Evolutionary conservation across 2,113 vertebrate species (phyloP).

Genomic region (Desmodus rotundus): DNA sequence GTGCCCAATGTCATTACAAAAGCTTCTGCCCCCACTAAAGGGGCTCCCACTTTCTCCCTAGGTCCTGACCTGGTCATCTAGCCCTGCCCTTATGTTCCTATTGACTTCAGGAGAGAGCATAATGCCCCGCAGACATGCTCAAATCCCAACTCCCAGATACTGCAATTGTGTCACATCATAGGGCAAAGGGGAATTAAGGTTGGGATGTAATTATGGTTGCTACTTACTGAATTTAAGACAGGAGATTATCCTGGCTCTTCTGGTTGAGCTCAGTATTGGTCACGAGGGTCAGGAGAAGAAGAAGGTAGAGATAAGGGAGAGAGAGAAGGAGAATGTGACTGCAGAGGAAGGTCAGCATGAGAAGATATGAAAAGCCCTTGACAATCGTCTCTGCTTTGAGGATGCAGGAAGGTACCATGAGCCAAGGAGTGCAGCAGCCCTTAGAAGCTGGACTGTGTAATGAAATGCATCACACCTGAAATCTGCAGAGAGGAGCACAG

Average conservation of each 20-base stretch:
- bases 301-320: rapidly evolving
- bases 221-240: neutral
- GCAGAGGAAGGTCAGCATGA: neutral
- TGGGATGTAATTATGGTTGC: neutral
- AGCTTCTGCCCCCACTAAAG: neutral
- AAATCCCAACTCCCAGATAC: neutral
- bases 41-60: neutral
- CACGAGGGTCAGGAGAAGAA: neutral
- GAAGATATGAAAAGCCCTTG: neutral
- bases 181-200: neutral
- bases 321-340: rapidly evolving
- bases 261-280: neutral
- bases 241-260: neutral
- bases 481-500: neutral
- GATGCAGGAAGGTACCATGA: neutral
- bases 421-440: neutral
- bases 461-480: neutral
- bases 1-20: neutral
- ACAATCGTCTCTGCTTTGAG: neutral
- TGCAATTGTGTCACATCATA: too few species aligned
- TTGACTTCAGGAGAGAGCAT: neutral
- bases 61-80: rapidly evolving
- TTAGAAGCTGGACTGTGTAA: neutral
- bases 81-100: neutral
- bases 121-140: neutral